Conservation (phyloP, 2,113 vertebrate genomes). For the Anhinga anhinga region DNA sequence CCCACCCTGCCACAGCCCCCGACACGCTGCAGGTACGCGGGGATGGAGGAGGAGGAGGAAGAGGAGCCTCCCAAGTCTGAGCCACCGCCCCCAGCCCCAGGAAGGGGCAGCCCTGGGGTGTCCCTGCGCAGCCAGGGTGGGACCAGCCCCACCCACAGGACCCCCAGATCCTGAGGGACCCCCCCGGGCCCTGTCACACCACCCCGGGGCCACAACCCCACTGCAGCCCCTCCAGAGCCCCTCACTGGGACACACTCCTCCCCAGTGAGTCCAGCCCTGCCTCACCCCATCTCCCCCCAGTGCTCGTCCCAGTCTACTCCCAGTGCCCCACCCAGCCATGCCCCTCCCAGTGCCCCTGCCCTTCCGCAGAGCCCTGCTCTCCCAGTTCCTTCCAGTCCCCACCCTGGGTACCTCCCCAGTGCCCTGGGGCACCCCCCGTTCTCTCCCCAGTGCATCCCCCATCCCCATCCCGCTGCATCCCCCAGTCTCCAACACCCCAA, state of each 20-base stretch:
- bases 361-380: neutral
- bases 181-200: neutral
- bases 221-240: neutral
- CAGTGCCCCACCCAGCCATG: neutral
- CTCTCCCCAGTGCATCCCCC: no score
- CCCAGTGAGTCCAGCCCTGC: neutral
- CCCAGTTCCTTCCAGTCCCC: neutral
- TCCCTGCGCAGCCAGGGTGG: neutral
- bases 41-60: neutral
- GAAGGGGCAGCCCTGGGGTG: neutral
- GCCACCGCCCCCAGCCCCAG: neutral
- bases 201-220: neutral
- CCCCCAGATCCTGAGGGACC: no score
- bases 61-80: neutral
- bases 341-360: neutral
- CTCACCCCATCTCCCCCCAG: neutral
- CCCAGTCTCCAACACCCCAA: no score
- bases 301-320: accelerated
- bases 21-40: neutral
- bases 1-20: neutral
- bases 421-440: no score
- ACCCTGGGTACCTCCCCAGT: neutral
- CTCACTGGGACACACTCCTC: neutral
- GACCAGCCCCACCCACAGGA: neutral
- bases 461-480: no score